Evolutionary conservation across 64 coral and sea anemone species (phyloP).

Genomic region (Dendronephthya gigantea): DNA sequence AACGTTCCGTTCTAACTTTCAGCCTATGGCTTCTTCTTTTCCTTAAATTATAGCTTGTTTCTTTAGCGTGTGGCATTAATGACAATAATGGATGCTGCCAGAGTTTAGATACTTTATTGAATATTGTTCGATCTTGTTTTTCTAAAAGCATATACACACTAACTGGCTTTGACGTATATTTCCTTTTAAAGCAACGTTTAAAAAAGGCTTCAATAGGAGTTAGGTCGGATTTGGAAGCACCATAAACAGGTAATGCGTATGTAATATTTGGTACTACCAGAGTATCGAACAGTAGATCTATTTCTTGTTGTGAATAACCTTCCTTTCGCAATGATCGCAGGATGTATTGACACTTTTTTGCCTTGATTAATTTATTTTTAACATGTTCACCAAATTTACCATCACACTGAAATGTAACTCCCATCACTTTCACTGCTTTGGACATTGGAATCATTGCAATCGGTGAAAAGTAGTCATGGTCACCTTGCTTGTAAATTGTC

Average conservation of each 20-base stretch:
- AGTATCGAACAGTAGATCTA: constrained; percentile 20
- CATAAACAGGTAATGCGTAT: constrained; percentile 36
- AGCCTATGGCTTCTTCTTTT: constrained; percentile 14
- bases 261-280: constrained; percentile 24
- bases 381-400: constrained; percentile 52
- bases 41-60: background rate
- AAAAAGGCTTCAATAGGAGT: constrained; percentile 29
- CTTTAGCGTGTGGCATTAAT: constrained; percentile 11
- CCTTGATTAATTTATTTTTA: constrained; percentile 46
- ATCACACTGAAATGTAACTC: constrained; percentile 53
- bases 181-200: constrained; percentile 20
- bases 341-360: constrained; percentile 59
- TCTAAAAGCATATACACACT: background rate
- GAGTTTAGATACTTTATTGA: constrained; percentile 15
- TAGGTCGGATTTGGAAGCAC: constrained; percentile 32
- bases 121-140: constrained; percentile 30
- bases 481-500: no score
- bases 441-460: no score
- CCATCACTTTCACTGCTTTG: no score
- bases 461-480: no score
- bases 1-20: constrained; percentile 28
- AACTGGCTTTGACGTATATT: constrained; percentile 16
- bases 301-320: constrained; percentile 31
- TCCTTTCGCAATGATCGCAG: constrained; percentile 50
- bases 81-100: constrained; percentile 11